A percentile compares a stretch with the other conserved stretches of the same genome.
Conservation (phyloP, 1,140 invertebrate species). For the Leptonema lineaticorne region DNA sequence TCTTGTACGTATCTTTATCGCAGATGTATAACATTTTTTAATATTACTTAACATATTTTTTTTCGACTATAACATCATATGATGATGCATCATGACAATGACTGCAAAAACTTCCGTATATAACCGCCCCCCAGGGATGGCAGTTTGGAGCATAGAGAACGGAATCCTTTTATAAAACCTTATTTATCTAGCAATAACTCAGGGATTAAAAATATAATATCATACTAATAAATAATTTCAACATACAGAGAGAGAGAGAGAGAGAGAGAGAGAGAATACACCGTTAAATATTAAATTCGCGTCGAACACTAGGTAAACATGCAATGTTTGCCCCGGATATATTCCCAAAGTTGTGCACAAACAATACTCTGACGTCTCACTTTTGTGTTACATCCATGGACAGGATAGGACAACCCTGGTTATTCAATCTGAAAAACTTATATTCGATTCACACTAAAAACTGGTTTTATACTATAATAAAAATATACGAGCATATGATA, state of each 20-base stretch:
- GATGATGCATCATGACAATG: neutral
- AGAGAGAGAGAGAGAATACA: constrained; percentile 23
- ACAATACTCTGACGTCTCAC: constrained; percentile 10
- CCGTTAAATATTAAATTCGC: constrained; percentile 36
- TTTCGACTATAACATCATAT: neutral
- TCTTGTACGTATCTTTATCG: too few relatives aligned
- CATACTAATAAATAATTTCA: constrained; percentile 39
- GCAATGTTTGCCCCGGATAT: neutral
- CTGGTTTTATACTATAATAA: too few relatives aligned
- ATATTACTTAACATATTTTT: too few relatives aligned
- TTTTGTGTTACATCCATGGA: neutral
- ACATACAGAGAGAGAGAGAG: too few relatives aligned
- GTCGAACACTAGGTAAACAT: constrained; percentile 36
- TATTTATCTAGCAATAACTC: constrained; percentile 40
- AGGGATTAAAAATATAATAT: constrained; percentile 43
- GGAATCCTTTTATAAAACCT: constrained; percentile 14
- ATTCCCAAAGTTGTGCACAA: constrained; percentile 3
- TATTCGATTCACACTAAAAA: constrained; percentile 7
- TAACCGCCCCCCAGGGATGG: neutral
- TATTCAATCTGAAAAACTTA: neutral
- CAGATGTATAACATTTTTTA: too few relatives aligned
- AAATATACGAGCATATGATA: too few relatives aligned
- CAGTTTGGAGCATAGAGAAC: neutral
- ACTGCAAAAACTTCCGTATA: too few relatives aligned
- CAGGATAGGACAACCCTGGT: too few relatives aligned